Evolutionary conservation across 2,888 invertebrate genomes (phyloP).

Genomic region (Thumatha senex): DNA sequence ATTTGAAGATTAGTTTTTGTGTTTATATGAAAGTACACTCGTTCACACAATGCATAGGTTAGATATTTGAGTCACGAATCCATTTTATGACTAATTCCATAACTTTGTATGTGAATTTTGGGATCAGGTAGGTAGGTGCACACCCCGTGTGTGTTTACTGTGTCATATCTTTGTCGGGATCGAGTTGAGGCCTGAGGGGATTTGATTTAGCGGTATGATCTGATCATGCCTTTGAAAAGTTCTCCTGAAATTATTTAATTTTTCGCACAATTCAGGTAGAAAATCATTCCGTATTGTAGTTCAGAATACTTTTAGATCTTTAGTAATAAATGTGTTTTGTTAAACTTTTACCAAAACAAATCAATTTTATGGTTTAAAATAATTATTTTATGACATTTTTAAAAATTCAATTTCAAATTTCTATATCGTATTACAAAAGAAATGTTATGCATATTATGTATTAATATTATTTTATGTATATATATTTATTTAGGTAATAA

Average conservation of each 20-base stretch:
- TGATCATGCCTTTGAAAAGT: conserved; percentile 46
- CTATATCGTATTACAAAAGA: too few species aligned
- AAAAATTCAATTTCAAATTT: too few species aligned
- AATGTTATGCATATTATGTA: too few species aligned
- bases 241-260: conserved; percentile 30
- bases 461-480: too few species aligned
- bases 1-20: conserved; percentile 4
- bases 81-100: conserved; percentile 84
- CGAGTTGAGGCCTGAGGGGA: conserved; percentile 56
- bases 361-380: too few species aligned
- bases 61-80: conserved; percentile 82
- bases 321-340: not conserved
- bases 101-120: conserved; percentile 82
- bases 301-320: not conserved
- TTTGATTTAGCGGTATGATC: conserved; percentile 64
- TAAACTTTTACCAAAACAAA: too few species aligned
- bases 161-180: conserved; percentile 65
- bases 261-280: conserved; percentile 23
- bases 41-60: conserved; percentile 65
- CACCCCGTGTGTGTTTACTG: conserved; percentile 65
- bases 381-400: too few species aligned
- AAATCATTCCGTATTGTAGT: conserved; percentile 10
- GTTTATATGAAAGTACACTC: conserved; percentile 27
- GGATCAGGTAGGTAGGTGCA: conserved; percentile 68
- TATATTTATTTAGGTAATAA: too few species aligned